phyloP scores from a whole-genome alignment of 1,140 invertebrate genomes.

The Sitophilus oryzae region DNA sequence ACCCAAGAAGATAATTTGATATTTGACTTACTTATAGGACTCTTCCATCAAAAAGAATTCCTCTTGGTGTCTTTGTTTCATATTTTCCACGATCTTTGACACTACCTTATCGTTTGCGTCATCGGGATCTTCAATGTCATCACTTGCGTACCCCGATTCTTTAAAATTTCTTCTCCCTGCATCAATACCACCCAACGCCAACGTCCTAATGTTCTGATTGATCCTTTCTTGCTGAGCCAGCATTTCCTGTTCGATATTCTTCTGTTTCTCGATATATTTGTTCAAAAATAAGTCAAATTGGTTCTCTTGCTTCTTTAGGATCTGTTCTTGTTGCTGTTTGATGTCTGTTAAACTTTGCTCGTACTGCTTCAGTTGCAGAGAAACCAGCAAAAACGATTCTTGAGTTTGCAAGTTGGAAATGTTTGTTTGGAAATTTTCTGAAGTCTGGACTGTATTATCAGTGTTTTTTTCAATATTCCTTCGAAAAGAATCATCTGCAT shows the following conservation, averaged over 20 bases:
- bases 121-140: slow-evolving; percentile 14
- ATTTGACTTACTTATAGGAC: slow-evolving; percentile 46
- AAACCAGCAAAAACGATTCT: slow-evolving; percentile 47
- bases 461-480: no score
- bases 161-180: neutral
- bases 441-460: slow-evolving; percentile 27
- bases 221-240: slow-evolving; percentile 48
- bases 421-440: slow-evolving; percentile 43
- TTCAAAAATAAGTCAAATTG: slow-evolving; percentile 47
- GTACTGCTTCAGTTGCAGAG: slow-evolving; percentile 49
- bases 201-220: slow-evolving; percentile 48
- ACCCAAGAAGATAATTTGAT: neutral
- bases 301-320: slow-evolving; percentile 45
- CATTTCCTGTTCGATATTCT: slow-evolving; percentile 48
- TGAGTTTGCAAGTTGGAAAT: slow-evolving; percentile 46
- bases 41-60: slow-evolving; percentile 49
- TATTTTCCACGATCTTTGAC: slow-evolving; percentile 42
- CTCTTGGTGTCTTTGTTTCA: slow-evolving; percentile 47
- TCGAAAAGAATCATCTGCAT: no score
- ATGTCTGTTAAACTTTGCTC: slow-evolving; percentile 47
- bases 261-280: slow-evolving; percentile 47
- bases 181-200: slow-evolving; percentile 34
- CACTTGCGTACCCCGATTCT: slow-evolving; percentile 7
- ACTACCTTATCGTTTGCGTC: slow-evolving; percentile 30
- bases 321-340: slow-evolving; percentile 45